Evolutionary conservation across 1,140 invertebrate species (phyloP).

Genomic region (Ectropis grisescens): DNA sequence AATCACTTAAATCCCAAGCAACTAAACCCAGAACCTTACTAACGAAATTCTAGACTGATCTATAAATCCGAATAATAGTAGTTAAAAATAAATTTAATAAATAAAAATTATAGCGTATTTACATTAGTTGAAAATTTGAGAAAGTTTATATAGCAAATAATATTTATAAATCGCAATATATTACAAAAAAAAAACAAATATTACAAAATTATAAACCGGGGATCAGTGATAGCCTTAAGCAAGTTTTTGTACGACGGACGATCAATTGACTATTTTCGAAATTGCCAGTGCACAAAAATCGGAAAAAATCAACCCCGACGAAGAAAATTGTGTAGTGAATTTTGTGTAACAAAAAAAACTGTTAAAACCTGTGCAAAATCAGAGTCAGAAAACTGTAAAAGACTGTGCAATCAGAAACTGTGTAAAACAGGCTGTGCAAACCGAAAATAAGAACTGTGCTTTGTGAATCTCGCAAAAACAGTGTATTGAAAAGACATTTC

Average conservation of each 20-base stretch:
- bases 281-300: slow-evolving; percentile 42
- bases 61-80: slow-evolving; percentile 57
- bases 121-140: slow-evolving; percentile 68
- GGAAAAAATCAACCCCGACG: slow-evolving; percentile 26
- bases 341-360: too few relatives aligned
- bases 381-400: too few relatives aligned
- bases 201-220: slow-evolving; percentile 50
- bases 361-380: too few relatives aligned
- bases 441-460: too few relatives aligned
- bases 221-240: slow-evolving; percentile 63
- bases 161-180: slow-evolving; percentile 27
- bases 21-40: slow-evolving; percentile 47
- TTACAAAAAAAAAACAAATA: slow-evolving; percentile 24
- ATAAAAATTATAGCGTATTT: slow-evolving; percentile 58
- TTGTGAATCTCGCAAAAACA: too few relatives aligned
- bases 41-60: slow-evolving; percentile 69
- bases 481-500: too few relatives aligned
- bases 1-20: slow-evolving; percentile 36
- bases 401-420: too few relatives aligned
- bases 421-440: too few relatives aligned
- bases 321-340: too few relatives aligned
- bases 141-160: slow-evolving; percentile 54
- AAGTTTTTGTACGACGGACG: slow-evolving; percentile 53
- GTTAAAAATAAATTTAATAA: slow-evolving; percentile 27
- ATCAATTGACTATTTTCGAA: slow-evolving; percentile 35